phyloP scores from a whole-genome alignment of 2,113 vertebrate genomes.

The Pardalotus punctatus region DNA sequence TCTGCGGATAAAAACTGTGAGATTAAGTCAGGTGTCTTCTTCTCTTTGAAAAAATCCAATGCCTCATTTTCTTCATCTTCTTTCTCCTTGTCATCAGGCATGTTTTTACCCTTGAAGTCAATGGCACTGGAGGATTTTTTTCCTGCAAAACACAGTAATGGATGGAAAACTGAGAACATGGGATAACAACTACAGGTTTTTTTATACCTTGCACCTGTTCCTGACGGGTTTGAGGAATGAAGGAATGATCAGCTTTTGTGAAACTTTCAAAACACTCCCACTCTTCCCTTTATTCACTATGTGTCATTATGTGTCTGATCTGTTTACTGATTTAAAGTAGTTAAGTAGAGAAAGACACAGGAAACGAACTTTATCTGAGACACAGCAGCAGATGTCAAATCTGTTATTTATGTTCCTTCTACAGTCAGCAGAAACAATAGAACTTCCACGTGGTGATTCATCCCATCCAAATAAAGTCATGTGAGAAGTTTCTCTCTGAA shows the following conservation, averaged over 20 bases:
- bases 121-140: constrained; percentile 55
- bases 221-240: not conserved
- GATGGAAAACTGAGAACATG: not conserved
- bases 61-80: constrained; percentile 59
- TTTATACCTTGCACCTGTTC: not conserved
- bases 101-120: constrained; percentile 62
- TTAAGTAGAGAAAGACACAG: not conserved
- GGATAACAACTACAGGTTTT: not conserved
- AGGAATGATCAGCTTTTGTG: not conserved
- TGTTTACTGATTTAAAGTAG: not conserved
- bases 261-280: not conserved
- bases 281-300: not conserved
- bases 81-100: constrained; percentile 40
- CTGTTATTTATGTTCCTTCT: constrained; percentile 10
- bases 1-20: not conserved
- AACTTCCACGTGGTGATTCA: not conserved
- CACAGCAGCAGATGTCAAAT: not conserved
- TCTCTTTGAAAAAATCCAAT: constrained; percentile 80
- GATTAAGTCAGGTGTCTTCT: constrained; percentile 21
- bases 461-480: not conserved
- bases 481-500: not conserved
- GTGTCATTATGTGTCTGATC: not conserved
- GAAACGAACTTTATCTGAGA: constrained; percentile 20
- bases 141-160: constrained; percentile 62
- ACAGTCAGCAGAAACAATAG: not conserved